A percentile compares a stretch with the other conserved stretches of the same genome.
phyloP scores from a whole-genome alignment of 2,113 vertebrate genomes.

The Cheilinus undulatus region DNA sequence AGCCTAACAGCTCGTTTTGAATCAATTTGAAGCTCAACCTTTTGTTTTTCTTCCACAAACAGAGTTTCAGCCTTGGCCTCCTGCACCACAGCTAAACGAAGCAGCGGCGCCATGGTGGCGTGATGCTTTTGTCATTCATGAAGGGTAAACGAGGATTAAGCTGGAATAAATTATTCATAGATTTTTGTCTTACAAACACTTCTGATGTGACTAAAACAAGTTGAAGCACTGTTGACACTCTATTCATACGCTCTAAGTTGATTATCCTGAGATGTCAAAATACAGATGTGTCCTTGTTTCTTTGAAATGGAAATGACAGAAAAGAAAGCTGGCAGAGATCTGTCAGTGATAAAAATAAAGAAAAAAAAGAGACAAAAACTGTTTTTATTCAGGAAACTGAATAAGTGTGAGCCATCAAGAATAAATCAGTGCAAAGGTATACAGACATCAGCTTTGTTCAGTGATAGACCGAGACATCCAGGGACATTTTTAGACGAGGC shows the following conservation, averaged over 20 bases:
- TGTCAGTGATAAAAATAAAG: slow-evolving; percentile 20
- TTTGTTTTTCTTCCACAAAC: slow-evolving; percentile 27
- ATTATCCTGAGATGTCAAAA: slow-evolving; percentile 49
- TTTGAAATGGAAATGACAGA: slow-evolving; percentile 65
- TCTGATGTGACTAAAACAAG: slow-evolving; percentile 61
- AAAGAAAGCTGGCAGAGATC: slow-evolving; percentile 15
- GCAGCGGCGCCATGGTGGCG: slow-evolving; percentile 16
- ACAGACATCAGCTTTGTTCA: slow-evolving; percentile 14
- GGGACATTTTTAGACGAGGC: neutral
- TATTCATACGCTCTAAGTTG: slow-evolving; percentile 12
- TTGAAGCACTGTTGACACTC: slow-evolving; percentile 51
- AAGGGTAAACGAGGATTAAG: slow-evolving; percentile 63
- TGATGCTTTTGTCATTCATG: slow-evolving; percentile 61
- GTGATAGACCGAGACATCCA: neutral
- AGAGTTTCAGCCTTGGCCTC: slow-evolving; percentile 25
- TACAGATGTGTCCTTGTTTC: slow-evolving; percentile 39
- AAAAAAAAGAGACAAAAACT: neutral
- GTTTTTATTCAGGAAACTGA: slow-evolving; percentile 13
- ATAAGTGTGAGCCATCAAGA: slow-evolving; percentile 10
- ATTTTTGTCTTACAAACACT: slow-evolving; percentile 61
- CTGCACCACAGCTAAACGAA: slow-evolving; percentile 25
- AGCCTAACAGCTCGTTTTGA: neutral
- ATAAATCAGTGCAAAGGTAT: slow-evolving; percentile 6
- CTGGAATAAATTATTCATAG: slow-evolving; percentile 75
- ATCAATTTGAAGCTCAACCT: slow-evolving; percentile 2